phyloP scores from a whole-genome alignment of 1,140 invertebrate genomes.

The Drosophila triauraria region DNA sequence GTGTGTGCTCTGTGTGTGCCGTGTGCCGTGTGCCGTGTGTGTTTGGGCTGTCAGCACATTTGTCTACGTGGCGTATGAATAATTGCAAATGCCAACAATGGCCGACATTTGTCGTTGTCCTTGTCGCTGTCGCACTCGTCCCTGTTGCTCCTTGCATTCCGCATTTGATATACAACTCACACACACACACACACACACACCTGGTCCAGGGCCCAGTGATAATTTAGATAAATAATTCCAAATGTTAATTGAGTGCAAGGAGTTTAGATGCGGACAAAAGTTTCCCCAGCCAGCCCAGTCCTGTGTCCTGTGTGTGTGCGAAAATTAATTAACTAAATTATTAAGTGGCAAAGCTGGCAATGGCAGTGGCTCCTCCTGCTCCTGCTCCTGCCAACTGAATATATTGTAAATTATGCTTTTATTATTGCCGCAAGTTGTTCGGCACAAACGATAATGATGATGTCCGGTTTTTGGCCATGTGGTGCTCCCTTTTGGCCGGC shows the following conservation, averaged over 20 bases:
- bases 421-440: constrained; percentile 78
- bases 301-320: constrained; percentile 45
- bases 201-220: constrained; percentile 30
- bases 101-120: constrained; percentile 65
- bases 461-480: constrained; percentile 67
- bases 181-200: constrained; percentile 11
- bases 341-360: constrained; percentile 55
- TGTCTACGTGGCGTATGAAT: constrained; percentile 82
- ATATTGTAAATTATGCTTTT: constrained; percentile 81
- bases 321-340: constrained; percentile 83
- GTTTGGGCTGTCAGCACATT: constrained; percentile 74
- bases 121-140: constrained; percentile 31
- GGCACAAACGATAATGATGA: constrained; percentile 67
- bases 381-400: constrained; percentile 25
- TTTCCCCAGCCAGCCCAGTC: constrained; percentile 20
- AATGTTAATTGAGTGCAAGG: constrained; percentile 82
- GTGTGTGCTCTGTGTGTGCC: neutral
- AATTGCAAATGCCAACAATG: constrained; percentile 82
- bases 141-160: constrained; percentile 48
- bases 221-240: constrained; percentile 80
- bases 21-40: constrained; percentile 25
- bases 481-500: constrained; percentile 28
- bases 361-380: neutral
- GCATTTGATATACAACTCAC: constrained; percentile 36
- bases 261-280: constrained; percentile 62